Evolutionary conservation across 2,113 vertebrate species (phyloP).

Genomic region (Plecotus auritus): DNA sequence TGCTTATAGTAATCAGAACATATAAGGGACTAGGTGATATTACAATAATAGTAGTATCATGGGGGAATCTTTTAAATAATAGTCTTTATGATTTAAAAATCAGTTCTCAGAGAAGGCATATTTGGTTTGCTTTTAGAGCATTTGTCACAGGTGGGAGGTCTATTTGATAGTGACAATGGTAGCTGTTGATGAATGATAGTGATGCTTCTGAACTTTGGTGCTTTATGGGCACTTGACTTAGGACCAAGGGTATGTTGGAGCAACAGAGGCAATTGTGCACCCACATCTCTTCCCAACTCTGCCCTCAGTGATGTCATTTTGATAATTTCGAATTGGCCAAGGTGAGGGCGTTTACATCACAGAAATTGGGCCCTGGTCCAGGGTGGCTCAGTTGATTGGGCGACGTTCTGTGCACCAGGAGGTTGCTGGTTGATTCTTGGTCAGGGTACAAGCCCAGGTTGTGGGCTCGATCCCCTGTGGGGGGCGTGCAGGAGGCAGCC

Average conservation of each 20-base stretch:
- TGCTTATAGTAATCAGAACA: not conserved
- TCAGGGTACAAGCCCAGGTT: no score
- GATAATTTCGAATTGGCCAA: not conserved
- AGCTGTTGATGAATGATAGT: not conserved
- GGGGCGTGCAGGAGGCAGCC: no score
- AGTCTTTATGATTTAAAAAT: not conserved
- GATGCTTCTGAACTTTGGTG: not conserved
- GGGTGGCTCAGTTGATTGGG: no score
- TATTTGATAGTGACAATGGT: not conserved
- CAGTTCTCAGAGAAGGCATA: not conserved
- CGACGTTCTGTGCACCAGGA: no score
- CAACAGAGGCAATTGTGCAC: not conserved
- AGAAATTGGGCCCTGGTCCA: not conserved
- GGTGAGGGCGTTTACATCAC: not conserved
- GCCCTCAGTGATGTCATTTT: not conserved
- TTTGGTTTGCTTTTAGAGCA: not conserved
- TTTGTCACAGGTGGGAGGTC: not conserved
- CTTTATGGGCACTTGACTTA: not conserved
- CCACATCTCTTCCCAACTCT: not conserved
- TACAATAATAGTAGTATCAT: not conserved
- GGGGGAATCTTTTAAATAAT: not conserved
- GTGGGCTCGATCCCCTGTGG: no score
- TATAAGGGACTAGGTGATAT: not conserved
- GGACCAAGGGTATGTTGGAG: not conserved
- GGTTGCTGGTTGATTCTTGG: no score